Base-by-base conservation (phyloP, 2,797 vertebrate species). In the Amphiprion clarkii region DNA sequence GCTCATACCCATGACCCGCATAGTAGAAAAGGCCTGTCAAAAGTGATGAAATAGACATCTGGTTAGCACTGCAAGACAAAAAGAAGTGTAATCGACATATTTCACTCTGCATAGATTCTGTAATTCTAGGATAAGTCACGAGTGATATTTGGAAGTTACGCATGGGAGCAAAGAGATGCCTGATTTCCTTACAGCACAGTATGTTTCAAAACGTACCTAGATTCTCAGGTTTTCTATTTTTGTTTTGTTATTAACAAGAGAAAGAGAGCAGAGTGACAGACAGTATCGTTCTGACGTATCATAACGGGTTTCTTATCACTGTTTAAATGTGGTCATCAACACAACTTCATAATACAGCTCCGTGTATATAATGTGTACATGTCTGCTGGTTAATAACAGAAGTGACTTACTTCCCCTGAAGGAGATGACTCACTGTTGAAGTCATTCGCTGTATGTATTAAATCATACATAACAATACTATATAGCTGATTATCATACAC, bases 1-100 rank as follows among this genome's bases (percentile, higher is more conserved):
- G 92, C 70, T 98, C 97, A 0, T 96, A 98, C 0, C 97, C 97
- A 0, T 98, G 97, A 12, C 97, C 96, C 0, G 97, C 97, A 1
- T 98, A 98, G 92, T 98, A 98, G 91, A 97, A 98, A 17, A 98
- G 55, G 21, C 95, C 97, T 98, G 87, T 13, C 0, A 61, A 58
- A 16, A 57, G 53, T 5, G 12, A 80, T 46, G 0, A 40, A 63
- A 78, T 46, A n/a, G 14, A 56, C 9, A 71, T 75, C 5, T 19
- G 67, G 53, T 71, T 48, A 76, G 0, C 17, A 2, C 52, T 16
- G 3, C 25, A 69, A 19, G 4, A 52, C 2, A 1, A 11, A 8
- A 36, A 51, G 3, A 36, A 54, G 1, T 36, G 10, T 6, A 42
- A 49, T 17, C 3, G 56, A 16, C 9, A 53, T 6, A 71, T 65